Evolutionary conservation across 2,797 vertebrate species (phyloP), one percentile per base, ranked within the genome.

Genomic region (Chloroceryle amazona): DNA sequence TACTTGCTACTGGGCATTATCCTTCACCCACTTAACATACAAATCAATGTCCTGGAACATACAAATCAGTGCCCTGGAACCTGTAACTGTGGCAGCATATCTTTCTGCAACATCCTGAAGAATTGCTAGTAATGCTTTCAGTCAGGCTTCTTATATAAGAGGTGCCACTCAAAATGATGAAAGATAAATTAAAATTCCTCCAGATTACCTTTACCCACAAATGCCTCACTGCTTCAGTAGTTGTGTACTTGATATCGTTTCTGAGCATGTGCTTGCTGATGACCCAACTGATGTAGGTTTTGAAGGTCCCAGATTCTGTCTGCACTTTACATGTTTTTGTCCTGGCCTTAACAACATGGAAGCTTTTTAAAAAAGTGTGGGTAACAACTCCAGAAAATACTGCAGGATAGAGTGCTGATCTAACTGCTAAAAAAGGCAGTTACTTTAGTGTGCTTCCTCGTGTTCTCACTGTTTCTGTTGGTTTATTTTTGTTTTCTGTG

Each of bases 401-500:
- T 55, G 29, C 73, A 57, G 57, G 47, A 37, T 19, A 47, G 37
- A 29, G 26, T 66, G 33, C 58, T 84, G 28, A 61, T 72, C 39
- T 81, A 66, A 22, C 29, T 44, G 21, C 82, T 29, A 37, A 51
- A 90, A 83, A 84, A 72, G 26, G 20, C 52, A 65, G 37, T 62
- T 18, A 5, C 11, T 54, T 57, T 22, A 63, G 2, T 73, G 13
- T 13, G 1, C 67, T 90, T 67, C 41, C 35, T 57, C 76, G 29
- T 11, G 79, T 84, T 70, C 52, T 85, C 41, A 5, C 28, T 90
- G 6, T 78, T 96, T 79, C 54, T 90, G 3, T 66, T 68, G 13
- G n/a, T 79, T 86, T 89, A 9, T 88, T 93, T 95, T 91, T 88
- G 52, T 91, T 81, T 86, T 81, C 85, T 84, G 54, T 94, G 47